Evolutionary conservation across 2,113 vertebrate species (phyloP).

Genomic region (Rhinogobius similis): DNA sequence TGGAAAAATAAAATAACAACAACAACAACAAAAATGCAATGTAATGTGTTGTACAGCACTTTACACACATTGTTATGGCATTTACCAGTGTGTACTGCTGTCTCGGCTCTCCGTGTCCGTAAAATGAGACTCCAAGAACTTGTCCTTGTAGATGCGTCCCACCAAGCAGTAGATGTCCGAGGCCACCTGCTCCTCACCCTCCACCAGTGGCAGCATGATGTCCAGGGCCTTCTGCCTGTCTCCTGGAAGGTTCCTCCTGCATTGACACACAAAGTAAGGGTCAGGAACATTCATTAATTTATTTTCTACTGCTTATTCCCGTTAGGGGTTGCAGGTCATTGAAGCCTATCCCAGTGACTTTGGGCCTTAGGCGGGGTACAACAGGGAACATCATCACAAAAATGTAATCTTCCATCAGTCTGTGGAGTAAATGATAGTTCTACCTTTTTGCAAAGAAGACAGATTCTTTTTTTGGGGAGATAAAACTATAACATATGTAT

Average conservation of each 20-base stretch:
- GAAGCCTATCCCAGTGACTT: no score
- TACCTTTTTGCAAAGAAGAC: no score
- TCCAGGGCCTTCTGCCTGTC: slow-evolving; percentile 92
- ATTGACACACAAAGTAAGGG: slow-evolving; percentile 12
- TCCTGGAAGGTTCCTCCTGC: slow-evolving; percentile 88
- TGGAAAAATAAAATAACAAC: no score
- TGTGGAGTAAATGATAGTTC: no score
- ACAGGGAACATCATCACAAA: not conserved
- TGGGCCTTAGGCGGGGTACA: no score
- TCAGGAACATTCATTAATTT: no score
- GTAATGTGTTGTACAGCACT: not conserved
- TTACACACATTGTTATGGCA: not conserved
- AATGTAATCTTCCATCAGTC: not conserved
- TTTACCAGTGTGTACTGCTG: slow-evolving; percentile 87
- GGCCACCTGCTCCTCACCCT: slow-evolving; percentile 89
- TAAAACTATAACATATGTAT: no score
- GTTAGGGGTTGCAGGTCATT: no score
- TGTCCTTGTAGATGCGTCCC: slow-evolving; percentile 97
- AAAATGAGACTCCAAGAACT: slow-evolving; percentile 94
- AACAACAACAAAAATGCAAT: no score
- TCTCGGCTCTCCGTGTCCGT: slow-evolving; percentile 88
- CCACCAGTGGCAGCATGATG: slow-evolving; percentile 93
- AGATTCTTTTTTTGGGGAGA: no score
- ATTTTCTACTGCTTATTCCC: no score
- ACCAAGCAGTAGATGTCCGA: slow-evolving; percentile 97